Conservation (phyloP, 2,888 invertebrate species). For the Neelides folsomi region DNA sequence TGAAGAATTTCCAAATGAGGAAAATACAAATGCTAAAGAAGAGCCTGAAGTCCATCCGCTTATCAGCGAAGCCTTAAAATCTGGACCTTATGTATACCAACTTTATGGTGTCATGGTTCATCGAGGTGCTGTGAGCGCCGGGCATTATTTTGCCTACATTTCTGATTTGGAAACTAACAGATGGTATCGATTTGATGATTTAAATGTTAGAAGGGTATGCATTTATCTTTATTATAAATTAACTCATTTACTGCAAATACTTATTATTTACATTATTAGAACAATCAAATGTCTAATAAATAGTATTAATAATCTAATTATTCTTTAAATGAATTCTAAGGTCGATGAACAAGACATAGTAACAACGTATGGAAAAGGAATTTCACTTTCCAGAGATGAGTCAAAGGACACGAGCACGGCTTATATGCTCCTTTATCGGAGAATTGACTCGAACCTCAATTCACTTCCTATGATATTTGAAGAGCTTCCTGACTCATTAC, state of each 20-base stretch:
- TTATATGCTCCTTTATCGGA: slow-evolving; percentile 81
- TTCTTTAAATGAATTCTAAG: too few relatives aligned
- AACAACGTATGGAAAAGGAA: not conserved
- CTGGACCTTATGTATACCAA: slow-evolving; percentile 65
- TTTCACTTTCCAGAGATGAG: not conserved
- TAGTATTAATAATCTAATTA: not conserved
- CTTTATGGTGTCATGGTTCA: slow-evolving; percentile 85
- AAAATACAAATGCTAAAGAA: slow-evolving; percentile 34
- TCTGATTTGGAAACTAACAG: slow-evolving; percentile 60
- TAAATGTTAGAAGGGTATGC: slow-evolving; percentile 60
- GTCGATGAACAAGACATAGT: too few relatives aligned
- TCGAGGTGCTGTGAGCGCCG: slow-evolving; percentile 76
- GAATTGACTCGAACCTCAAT: slow-evolving; percentile 53
- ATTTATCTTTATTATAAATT: too few relatives aligned
- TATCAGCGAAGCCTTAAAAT: slow-evolving; percentile 16
- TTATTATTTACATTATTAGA: too few relatives aligned
- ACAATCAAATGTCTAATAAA: too few relatives aligned
- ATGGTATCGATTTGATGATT: slow-evolving; percentile 84
- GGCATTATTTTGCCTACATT: slow-evolving; percentile 83
- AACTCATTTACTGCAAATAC: too few relatives aligned
- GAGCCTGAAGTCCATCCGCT: slow-evolving; percentile 12
- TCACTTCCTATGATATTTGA: slow-evolving; percentile 49
- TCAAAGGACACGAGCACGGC: slow-evolving; percentile 47
- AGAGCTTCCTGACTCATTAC: slow-evolving; percentile 64
- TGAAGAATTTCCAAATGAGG: slow-evolving; percentile 35